Evolutionary conservation across 2,797 vertebrate genomes (phyloP), one percentile per base, ranked within the genome.

Genomic region (Sus cebifrons): DNA sequence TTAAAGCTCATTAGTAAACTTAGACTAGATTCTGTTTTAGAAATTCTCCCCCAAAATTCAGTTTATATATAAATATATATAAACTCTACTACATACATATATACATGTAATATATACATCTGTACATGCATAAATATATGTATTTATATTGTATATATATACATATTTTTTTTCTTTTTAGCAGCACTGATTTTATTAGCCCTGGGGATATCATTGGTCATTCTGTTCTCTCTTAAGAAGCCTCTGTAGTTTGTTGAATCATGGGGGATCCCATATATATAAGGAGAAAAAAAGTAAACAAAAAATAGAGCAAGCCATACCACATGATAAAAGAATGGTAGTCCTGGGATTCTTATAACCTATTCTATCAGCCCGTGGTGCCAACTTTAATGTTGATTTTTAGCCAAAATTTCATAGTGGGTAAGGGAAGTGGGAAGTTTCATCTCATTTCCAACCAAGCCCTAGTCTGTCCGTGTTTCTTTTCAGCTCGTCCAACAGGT

Each of bases 21-120:
- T 77, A 81, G 29, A 6, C 14, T 88, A 10, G 95, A 8, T 95
- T 97, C 17, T 60, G 90, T 96, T 68, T 93, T 54, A 32, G 29
- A 95, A 96, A 92, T 12, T 84, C 23, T 93, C 9, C 32, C 84
- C 74, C 91, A 58, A 49, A 0, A 64, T 89, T 95, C 44, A 65
- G 2, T 79, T 21, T 75, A 3, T 52, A 68, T 23, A 6, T 62
- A 92, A 54, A 29, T 20, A 21, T 78, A 82, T 93, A 70, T 27
- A 44, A 36, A 49, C 44, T 49, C 44, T 49, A 49, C 44, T 49
- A 49, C 44, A 49, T 49, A 49, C 9, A 49, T 49, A 49, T 49
- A 49, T 49, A 49, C 9, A 49, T 49, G 44, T 49, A 49, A 49
- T 49, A 49, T 49, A 49, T 49, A 49, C 44, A 49, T 10, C 44